phyloP scores from a whole-genome alignment of 2,113 vertebrate genomes.

The Percopsis transmontana region DNA sequence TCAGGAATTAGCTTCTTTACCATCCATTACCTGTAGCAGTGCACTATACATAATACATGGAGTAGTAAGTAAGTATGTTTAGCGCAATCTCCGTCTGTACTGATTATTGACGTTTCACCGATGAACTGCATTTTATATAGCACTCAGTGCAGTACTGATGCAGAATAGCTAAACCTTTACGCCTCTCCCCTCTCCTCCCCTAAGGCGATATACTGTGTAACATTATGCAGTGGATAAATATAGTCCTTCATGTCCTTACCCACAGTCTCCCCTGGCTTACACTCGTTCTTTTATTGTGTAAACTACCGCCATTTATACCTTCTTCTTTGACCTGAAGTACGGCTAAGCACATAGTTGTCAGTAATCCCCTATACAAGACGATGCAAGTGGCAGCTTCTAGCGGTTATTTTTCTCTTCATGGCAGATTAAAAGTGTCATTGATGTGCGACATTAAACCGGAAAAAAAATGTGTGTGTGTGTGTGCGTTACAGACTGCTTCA shows the following conservation, averaged over 20 bases:
- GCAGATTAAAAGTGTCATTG: conserved; percentile 2
- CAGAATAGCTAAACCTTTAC: conserved; percentile 47
- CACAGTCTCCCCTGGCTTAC: conserved; percentile 47
- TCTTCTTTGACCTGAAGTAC: conserved; percentile 44
- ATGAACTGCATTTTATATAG: conserved; percentile 7
- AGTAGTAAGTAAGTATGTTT: conserved; percentile 6
- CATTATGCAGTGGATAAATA: conserved; percentile 65
- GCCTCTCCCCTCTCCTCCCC: conserved; percentile 42
- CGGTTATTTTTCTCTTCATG: conserved; percentile 6
- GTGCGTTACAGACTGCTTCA: conserved; percentile 79
- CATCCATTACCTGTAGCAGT: not conserved
- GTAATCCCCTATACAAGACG: conserved; percentile 38
- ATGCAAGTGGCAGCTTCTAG: conserved; percentile 6
- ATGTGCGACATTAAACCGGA: not conserved
- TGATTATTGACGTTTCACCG: conserved; percentile 24
- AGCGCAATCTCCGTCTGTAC: conserved; percentile 8
- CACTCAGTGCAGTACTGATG: conserved; percentile 29
- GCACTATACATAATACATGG: conserved; percentile 6
- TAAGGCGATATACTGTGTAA: conserved; percentile 43
- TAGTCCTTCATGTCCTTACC: conserved; percentile 60
- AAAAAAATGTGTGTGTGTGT: not conserved
- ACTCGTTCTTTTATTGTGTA: conserved; percentile 42
- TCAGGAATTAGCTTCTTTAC: not conserved
- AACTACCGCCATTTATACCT: conserved; percentile 34
- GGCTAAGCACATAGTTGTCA: conserved; percentile 39